Percentiles rank a stretch among this genome's conserved stretches.
phyloP scores from a whole-genome alignment of 2,113 vertebrate genomes.

The Acanthochromis polyacanthus region DNA sequence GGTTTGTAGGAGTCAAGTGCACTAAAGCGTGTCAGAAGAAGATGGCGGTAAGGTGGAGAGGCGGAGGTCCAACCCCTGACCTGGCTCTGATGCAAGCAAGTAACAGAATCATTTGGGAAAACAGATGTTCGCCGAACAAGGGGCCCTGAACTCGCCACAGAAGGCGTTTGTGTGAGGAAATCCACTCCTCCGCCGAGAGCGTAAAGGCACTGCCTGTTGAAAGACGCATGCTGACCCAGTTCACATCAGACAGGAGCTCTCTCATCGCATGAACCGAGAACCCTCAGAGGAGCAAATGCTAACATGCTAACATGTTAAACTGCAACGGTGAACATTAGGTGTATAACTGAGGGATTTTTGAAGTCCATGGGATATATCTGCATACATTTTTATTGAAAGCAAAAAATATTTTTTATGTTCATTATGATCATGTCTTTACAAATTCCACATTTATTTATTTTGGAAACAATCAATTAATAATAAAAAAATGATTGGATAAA shows the following conservation, averaged over 20 bases:
- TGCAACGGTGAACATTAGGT: too few relatives aligned
- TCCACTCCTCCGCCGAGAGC: conserved; percentile 76
- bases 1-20: conserved; percentile 39
- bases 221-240: conserved; percentile 72
- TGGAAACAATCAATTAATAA: too few relatives aligned
- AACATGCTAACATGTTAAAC: too few relatives aligned
- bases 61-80: conserved; percentile 68
- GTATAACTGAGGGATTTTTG: too few relatives aligned
- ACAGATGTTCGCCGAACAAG: conserved; percentile 78
- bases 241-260: conserved; percentile 54
- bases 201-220: conserved; percentile 66
- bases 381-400: too few relatives aligned
- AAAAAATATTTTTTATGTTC: too few relatives aligned
- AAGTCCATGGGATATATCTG: too few relatives aligned
- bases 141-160: conserved; percentile 72
- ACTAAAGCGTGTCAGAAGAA: conserved; percentile 41
- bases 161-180: conserved; percentile 82
- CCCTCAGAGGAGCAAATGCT: conserved; percentile 41
- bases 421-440: too few relatives aligned
- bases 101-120: conserved; percentile 83
- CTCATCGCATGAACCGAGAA: conserved; percentile 54
- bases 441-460: too few relatives aligned
- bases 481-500: too few relatives aligned
- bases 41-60: conserved; percentile 58
- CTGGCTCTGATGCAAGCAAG: conserved; percentile 65